Evolutionary conservation across 2,113 vertebrate species (phyloP).

Genomic region (Toxostoma redivivum): DNA sequence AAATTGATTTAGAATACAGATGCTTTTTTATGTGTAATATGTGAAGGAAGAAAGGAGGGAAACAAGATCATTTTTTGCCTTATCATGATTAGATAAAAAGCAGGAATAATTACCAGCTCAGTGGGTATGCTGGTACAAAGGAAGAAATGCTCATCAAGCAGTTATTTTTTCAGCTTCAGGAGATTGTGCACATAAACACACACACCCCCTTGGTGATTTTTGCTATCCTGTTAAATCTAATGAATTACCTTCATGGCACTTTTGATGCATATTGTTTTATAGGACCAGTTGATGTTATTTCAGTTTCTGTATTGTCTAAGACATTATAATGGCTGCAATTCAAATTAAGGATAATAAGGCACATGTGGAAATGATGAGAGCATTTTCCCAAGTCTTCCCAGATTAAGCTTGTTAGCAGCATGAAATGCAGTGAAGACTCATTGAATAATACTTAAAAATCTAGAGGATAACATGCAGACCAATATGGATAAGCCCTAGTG

Average conservation of each 20-base stretch:
- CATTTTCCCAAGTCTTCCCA: constrained; percentile 56
- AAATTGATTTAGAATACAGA: not conserved
- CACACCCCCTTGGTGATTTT: constrained; percentile 15
- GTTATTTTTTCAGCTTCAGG: constrained; percentile 43
- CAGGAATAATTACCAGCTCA: constrained; percentile 64
- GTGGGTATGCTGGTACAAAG: constrained; percentile 48
- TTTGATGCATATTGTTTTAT: constrained; percentile 35
- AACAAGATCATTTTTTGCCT: constrained; percentile 35
- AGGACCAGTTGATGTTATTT: not conserved
- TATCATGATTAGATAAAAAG: constrained; percentile 59
- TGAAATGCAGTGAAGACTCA: constrained; percentile 50
- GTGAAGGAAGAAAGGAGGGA: not conserved
- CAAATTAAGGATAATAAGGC: constrained; percentile 58
- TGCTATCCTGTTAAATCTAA: constrained; percentile 45
- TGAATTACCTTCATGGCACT: constrained; percentile 3
- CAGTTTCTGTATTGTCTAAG: constrained; percentile 20
- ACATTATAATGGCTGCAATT: constrained; percentile 30
- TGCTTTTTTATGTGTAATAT: not conserved
- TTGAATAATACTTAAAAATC: constrained; percentile 65
- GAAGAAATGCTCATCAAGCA: constrained; percentile 50
- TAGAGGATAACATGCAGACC: constrained; percentile 39
- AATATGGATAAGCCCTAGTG: constrained; percentile 44
- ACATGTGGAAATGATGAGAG: constrained; percentile 40
- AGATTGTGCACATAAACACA: constrained; percentile 4
- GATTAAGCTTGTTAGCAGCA: constrained; percentile 52